Percentiles rank a stretch among this genome's conserved stretches.
Evolutionary conservation across 2,888 invertebrate genomes (phyloP).

Genomic region (Operophtera brumata): DNA sequence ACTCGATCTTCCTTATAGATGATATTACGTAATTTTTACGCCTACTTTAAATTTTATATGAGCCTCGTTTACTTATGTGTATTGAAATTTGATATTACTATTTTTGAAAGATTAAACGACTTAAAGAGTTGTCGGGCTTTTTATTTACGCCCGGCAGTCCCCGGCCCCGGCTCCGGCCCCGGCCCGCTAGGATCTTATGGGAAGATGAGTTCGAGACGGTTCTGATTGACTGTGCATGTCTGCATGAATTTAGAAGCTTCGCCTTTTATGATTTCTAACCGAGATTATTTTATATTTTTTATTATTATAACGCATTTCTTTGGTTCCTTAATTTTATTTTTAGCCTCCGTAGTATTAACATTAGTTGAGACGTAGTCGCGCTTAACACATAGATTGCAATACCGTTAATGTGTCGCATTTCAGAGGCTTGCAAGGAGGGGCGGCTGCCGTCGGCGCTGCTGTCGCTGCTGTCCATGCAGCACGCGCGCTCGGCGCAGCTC

Average conservation of each 20-base stretch:
- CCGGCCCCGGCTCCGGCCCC: conserved; percentile 35
- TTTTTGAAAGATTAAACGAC: conserved; percentile 73
- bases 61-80: conserved; percentile 67
- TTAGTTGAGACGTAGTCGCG: conserved; percentile 69
- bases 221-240: conserved; percentile 78
- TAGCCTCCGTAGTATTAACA: conserved; percentile 80
- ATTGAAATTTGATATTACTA: conserved; percentile 64
- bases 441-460: conserved; percentile 71
- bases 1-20: conserved; percentile 70
- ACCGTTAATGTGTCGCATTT: conserved; percentile 72
- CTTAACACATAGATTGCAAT: conserved; percentile 72
- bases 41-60: conserved; percentile 57
- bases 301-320: conserved; percentile 80
- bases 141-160: conserved; percentile 44
- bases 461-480: conserved; percentile 68
- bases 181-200: conserved; percentile 61
- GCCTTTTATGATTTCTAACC: conserved; percentile 78
- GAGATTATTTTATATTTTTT: conserved; percentile 64
- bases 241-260: conserved; percentile 80
- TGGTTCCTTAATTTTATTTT: conserved; percentile 79
- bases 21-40: conserved; percentile 51
- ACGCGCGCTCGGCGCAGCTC: conserved; percentile 46
- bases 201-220: conserved; percentile 68
- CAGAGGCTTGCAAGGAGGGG: conserved; percentile 71
- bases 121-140: conserved; percentile 48